A percentile compares a stretch with the other conserved stretches of the same genome.
Evolutionary conservation across 2,113 vertebrate species (phyloP).

Genomic region (Sinocyclocheilus rhinocerous): DNA sequence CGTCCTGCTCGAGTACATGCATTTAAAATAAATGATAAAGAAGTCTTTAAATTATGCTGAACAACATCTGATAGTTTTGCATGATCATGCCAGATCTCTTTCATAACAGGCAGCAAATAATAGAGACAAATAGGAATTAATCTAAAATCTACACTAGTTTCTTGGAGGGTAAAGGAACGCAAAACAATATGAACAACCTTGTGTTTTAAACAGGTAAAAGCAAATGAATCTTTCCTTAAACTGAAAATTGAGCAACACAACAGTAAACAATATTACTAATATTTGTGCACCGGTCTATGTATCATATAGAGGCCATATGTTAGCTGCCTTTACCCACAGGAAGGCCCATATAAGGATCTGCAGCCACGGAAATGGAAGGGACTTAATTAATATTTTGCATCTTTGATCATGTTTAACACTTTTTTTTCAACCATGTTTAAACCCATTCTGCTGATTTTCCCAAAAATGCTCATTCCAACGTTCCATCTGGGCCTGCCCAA

Average conservation of each 20-base stretch:
- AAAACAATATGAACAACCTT: constrained; percentile 1
- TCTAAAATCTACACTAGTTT: constrained; percentile 57
- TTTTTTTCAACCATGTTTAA: not conserved
- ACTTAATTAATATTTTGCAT: not conserved
- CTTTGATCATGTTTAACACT: not conserved
- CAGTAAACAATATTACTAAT: not conserved
- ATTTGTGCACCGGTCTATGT: not conserved
- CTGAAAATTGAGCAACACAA: not conserved
- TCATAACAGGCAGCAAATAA: constrained; percentile 48
- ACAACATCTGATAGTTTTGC: constrained; percentile 4
- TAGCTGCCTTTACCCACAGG: constrained; percentile 32
- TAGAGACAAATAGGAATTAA: constrained; percentile 63
- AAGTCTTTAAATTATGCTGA: constrained; percentile 32
- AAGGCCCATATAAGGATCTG: not conserved
- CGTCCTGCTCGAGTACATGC: not conserved
- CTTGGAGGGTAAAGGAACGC: constrained; percentile 34
- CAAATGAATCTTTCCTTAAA: not conserved
- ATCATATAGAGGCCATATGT: constrained; percentile 6
- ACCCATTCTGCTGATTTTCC: not conserved
- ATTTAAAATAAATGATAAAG: constrained; percentile 25
- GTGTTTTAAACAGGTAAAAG: constrained; percentile 1
- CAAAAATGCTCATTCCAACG: not conserved
- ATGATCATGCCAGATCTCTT: constrained; percentile 24
- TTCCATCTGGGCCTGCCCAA: constrained; percentile 21
- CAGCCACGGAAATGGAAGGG: not conserved